Percentiles rank a stretch among this genome's conserved stretches.
Evolutionary conservation across 1,140 invertebrate genomes (phyloP).

Genomic region (Heliothis virescens): DNA sequence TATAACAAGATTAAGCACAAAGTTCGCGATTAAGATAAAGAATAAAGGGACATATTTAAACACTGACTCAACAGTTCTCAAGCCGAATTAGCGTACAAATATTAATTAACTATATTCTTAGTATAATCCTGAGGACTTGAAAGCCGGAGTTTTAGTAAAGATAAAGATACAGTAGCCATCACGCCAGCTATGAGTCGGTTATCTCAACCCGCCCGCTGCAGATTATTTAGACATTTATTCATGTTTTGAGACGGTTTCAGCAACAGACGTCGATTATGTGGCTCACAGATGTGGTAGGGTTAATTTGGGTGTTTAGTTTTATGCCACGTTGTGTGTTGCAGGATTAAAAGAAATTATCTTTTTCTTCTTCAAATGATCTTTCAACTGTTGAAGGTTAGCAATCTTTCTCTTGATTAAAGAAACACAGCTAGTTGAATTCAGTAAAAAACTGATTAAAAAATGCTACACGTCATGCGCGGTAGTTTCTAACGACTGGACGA

Average conservation of each 20-base stretch:
- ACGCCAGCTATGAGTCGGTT: conserved; percentile 51
- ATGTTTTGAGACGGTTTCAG: conserved; percentile 39
- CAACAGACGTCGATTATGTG: conserved; percentile 45
- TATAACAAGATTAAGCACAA: background rate
- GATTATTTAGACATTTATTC: conserved; percentile 46
- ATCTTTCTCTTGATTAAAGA: too few species aligned
- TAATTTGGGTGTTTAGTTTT: conserved; percentile 2
- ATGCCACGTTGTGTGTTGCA: background rate
- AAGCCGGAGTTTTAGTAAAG: conserved; percentile 21
- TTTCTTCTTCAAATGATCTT: too few species aligned
- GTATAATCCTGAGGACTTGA: conserved; percentile 45
- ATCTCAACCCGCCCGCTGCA: conserved; percentile 46
- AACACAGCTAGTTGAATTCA: too few species aligned
- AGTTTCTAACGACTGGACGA: too few species aligned
- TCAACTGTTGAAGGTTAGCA: too few species aligned
- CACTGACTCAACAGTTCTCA: conserved; percentile 30
- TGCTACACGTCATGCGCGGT: too few species aligned
- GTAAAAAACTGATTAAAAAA: too few species aligned
- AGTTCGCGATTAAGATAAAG: conserved; percentile 2
- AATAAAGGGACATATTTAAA: conserved; percentile 21
- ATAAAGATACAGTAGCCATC: conserved; percentile 44
- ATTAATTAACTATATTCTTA: conserved; percentile 36
- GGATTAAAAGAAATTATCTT: background rate
- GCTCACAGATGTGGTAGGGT: conserved; percentile 1
- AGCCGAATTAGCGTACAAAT: conserved; percentile 35